These are phyloP conservation scores for fruit fly (Drosophila melanogaster) DNA, from an alignment of 1,140 invertebrate genomes.

Conservation along the genomic window Release_6_plus_ISO1_MT NT_033777.3:8728501-8729000, in stretches of 20 bases:
- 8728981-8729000: conserved; percentile 53
- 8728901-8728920: background rate
- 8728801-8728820: conserved; percentile 56
- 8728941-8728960: conserved; percentile 58
- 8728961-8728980: conserved; percentile 49
- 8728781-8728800: conserved; percentile 57
- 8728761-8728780: conserved; percentile 61
- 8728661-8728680: conserved; percentile 72
- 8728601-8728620: conserved; percentile 36
- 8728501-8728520: conserved; percentile 61
- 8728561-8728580: conserved; percentile 43
- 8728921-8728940: conserved; percentile 56
- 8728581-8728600: background rate
- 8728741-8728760: conserved; percentile 59
- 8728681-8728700: conserved; percentile 86
- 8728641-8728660: conserved; percentile 69
- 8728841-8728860: conserved; percentile 60
- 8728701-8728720: conserved; percentile 86
- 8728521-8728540: conserved; percentile 47
- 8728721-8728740: conserved; percentile 86
- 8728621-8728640: conserved; percentile 52
- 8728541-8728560: conserved; percentile 55
- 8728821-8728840: conserved; percentile 63
- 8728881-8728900: background rate
- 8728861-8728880: conserved; percentile 49